Percentiles rank a stretch among this genome's conserved stretches.
Conservation (phyloP, 2,113 vertebrate genomes). For the Entomyzon cyanotis region DNA sequence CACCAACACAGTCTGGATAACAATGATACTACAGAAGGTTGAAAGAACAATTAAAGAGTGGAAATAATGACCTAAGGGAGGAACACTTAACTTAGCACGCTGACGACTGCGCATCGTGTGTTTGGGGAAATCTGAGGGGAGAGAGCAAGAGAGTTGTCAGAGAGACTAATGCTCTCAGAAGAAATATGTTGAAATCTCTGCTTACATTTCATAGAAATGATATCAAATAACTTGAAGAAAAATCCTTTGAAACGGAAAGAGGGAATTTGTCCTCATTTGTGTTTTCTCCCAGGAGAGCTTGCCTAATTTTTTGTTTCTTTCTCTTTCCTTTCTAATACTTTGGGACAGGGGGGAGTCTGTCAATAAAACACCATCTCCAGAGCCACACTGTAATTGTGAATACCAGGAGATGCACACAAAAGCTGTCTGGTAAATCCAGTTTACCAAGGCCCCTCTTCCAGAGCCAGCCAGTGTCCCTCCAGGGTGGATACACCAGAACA, state of each 20-base stretch:
- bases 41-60: constrained; percentile 62
- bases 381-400: background rate
- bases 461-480: background rate
- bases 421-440: background rate
- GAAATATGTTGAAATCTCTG: background rate
- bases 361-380: background rate
- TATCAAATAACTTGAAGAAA: constrained; percentile 21
- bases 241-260: background rate
- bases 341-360: background rate
- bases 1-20: constrained; percentile 20
- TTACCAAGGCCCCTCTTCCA: background rate
- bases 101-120: rapidly evolving
- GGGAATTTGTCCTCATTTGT: constrained; percentile 11
- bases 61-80: constrained; percentile 59
- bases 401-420: background rate
- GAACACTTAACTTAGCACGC: constrained; percentile 10
- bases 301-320: background rate
- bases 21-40: constrained; percentile 50
- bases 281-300: background rate
- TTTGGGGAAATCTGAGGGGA: background rate
- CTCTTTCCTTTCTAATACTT: background rate
- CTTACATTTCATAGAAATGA: background rate
- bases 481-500: background rate
- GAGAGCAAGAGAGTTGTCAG: background rate
- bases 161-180: background rate